Percentiles rank a stretch among this genome's conserved stretches.
Evolutionary conservation across 2,888 invertebrate species (phyloP).

Genomic region (Drosophila recens): DNA sequence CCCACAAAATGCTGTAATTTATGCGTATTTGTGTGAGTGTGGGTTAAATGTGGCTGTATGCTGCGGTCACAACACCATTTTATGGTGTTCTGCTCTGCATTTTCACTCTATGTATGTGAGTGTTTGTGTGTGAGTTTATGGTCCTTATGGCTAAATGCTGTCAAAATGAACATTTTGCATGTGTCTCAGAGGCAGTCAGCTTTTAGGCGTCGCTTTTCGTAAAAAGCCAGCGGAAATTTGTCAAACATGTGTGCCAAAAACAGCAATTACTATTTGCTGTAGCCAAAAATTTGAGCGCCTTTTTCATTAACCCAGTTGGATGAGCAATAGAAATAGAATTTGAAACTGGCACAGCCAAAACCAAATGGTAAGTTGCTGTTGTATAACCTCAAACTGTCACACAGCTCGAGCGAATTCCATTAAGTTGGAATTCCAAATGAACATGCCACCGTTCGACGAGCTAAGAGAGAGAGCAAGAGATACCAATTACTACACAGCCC

Average conservation of each 20-base stretch:
- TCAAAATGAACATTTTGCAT: conserved; percentile 57
- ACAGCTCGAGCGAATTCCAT: conserved; percentile 47
- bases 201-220: conserved; percentile 7
- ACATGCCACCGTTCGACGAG: conserved; percentile 2
- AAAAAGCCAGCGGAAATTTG: conserved; percentile 16
- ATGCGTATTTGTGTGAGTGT: conserved; percentile 51
- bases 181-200: conserved; percentile 10
- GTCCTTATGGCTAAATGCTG: conserved; percentile 44
- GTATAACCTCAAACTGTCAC: conserved; percentile 45
- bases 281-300: conserved; percentile 24
- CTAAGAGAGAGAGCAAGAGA: conserved; percentile 8
- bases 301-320: conserved; percentile 41
- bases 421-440: conserved; percentile 45
- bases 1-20: conserved; percentile 73
- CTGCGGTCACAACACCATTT: conserved; percentile 53
- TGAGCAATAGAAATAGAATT: conserved; percentile 17
- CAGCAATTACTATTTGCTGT: conserved; percentile 11
- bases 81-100: conserved; percentile 34
- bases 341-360: conserved; percentile 14
- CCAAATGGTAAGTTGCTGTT: conserved; percentile 4
- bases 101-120: conserved; percentile 4
- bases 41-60: conserved; percentile 35
- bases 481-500: conserved; percentile 35
- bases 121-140: conserved; percentile 16
- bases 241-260: conserved; percentile 29